Evolutionary conservation across 2,797 vertebrate genomes (phyloP).

Genomic region (Sparidentex hasta): DNA sequence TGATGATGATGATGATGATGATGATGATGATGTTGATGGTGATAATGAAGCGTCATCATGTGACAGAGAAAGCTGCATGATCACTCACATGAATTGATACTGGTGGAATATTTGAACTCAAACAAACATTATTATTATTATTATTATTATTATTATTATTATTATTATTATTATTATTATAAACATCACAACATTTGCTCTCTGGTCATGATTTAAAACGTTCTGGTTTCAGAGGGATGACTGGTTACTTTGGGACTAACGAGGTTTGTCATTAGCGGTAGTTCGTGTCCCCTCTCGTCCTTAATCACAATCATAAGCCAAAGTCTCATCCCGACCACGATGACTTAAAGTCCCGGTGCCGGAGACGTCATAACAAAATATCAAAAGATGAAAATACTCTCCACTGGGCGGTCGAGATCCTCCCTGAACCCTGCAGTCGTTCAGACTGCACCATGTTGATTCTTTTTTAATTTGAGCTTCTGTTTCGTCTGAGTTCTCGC

Average conservation of each 20-base stretch:
- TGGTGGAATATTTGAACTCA: constrained; percentile 45
- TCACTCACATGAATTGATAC: constrained; percentile 40
- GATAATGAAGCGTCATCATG: constrained; percentile 19
- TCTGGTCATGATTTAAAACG: background rate
- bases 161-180: constrained; percentile 2
- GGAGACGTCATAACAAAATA: background rate
- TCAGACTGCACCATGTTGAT: constrained; percentile 46
- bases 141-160: background rate
- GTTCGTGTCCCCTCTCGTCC: constrained; percentile 28
- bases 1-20: constrained; percentile 30
- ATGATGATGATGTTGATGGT: constrained; percentile 28
- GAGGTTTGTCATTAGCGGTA: constrained; percentile 20
- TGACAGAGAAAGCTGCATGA: constrained; percentile 49
- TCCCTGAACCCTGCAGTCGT: constrained; percentile 56
- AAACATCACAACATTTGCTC: background rate
- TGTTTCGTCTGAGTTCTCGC: constrained; percentile 76
- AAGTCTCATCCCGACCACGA: constrained; percentile 38
- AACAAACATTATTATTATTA: constrained; percentile 23
- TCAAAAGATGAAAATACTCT: background rate
- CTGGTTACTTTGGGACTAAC: constrained; percentile 26
- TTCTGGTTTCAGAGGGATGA: background rate
- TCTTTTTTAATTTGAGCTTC: background rate
- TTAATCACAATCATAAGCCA: constrained; percentile 42
- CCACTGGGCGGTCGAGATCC: constrained; percentile 76
- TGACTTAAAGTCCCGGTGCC: constrained; percentile 1